Evolutionary conservation across 2,113 vertebrate species (phyloP), one percentile per base, ranked within the genome.

Genomic region (Lampris megalopsis): DNA sequence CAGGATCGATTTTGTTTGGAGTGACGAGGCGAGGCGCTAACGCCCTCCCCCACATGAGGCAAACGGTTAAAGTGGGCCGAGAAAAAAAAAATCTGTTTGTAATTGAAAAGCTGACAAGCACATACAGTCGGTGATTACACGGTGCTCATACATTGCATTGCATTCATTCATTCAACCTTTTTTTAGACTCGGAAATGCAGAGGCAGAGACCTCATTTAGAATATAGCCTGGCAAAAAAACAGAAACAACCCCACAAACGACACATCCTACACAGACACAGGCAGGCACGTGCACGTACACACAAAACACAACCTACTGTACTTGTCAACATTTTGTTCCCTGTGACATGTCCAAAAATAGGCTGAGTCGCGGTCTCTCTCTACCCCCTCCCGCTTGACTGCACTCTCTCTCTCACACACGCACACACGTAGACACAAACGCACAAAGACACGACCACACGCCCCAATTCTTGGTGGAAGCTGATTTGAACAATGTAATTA

Each of bases 401-500:
- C 43, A 36, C 3, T 43, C 13, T 64, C 6, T 54, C 36, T 35
- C 40, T 6, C 9, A 54, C 73, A 79, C 42, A 50, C 57, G 64
- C 24, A 56, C 9, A 68, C 53, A 9, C 60, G 11, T 2, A 73
- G 10, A 73, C 47, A 50, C 41, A 45, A 10, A 68, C n/a, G 47
- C 53, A 24, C 24, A 24, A 24, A 24, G 24, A 24, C 24, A 24
- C 24, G 24, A 24, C 24, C 72, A 81, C 48, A 54, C 66, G 48
- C 43, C 45, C 47, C 36, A 80, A 80, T 49, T 68, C 75, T 65
- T 57, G 83, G 71, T 77, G 80, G 86, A 75, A 77, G 82, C 87
- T 93, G 91, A 92, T 83, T 24, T 93, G 90, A 94, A 91, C 91
- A 91, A 87, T 92, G 63, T 87, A 91, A 93, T 93, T 94, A 91